A percentile compares a stretch with the other conserved stretches of the same genome.
Conservation (phyloP, 1,140 invertebrate species). For the Pseudomyrmex gracilis region DNA sequence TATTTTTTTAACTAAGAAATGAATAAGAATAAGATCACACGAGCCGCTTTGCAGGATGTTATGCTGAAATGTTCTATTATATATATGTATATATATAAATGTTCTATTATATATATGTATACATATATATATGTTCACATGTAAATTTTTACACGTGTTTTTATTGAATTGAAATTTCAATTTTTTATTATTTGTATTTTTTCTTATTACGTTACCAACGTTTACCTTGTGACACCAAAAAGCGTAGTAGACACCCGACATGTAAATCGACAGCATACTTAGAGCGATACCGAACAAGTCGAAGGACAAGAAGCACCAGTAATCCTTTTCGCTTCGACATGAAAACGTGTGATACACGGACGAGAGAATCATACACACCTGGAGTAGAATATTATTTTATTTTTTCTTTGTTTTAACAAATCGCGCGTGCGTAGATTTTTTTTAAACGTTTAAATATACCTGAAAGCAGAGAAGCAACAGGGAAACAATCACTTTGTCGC, state of each 20-base stretch:
- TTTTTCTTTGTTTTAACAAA: background rate
- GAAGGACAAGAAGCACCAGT: constrained; percentile 94
- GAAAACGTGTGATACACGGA: constrained; percentile 97
- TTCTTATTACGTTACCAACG: background rate
- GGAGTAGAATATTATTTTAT: constrained; percentile 79
- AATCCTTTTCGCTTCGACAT: constrained; percentile 95
- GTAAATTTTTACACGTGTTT: too few species aligned
- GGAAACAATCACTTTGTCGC: constrained; percentile 94
- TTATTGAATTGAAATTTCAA: background rate
- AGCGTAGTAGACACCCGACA: constrained; percentile 98
- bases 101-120: too few species aligned
- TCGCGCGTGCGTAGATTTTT: constrained; percentile 73
- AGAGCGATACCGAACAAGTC: constrained; percentile 97
- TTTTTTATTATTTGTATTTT: background rate
- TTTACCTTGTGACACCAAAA: constrained; percentile 97
- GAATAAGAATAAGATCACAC: too few species aligned
- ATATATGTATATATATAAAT: too few species aligned
- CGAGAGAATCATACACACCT: constrained; percentile 97
- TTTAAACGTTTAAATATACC: constrained; percentile 83
- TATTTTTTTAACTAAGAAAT: background rate
- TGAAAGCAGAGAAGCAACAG: constrained; percentile 94
- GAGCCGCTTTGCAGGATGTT: too few species aligned
- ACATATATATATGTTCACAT: too few species aligned
- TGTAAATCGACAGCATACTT: constrained; percentile 96
- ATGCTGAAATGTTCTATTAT: too few species aligned